These are phyloP conservation scores for Leucoraja erinaceus DNA, from an alignment of 2,113 vertebrate species.

Conservation along the genomic window DNA sequence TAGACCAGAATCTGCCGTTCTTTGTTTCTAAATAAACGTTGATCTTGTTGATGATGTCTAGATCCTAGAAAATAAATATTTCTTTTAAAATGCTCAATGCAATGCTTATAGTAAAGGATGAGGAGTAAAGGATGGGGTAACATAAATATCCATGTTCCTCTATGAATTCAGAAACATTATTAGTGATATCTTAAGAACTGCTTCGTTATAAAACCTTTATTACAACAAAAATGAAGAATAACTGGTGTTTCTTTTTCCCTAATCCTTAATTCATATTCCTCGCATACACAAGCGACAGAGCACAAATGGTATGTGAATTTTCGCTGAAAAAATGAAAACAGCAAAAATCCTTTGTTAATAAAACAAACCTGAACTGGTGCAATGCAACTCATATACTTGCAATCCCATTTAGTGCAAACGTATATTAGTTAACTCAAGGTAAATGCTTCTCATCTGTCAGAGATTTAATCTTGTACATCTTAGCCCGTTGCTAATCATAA, in stretches of 20 bases:
- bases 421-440: conserved; percentile 26
- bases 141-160: no score
- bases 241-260: not conserved
- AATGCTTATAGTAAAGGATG: not conserved
- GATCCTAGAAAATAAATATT: no score
- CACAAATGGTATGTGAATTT: not conserved
- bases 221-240: not conserved
- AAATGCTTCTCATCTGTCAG: conserved; percentile 49
- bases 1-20: no score
- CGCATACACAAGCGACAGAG: not conserved
- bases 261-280: not conserved
- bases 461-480: conserved; percentile 65
- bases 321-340: conserved; percentile 8
- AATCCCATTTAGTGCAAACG: conserved; percentile 15
- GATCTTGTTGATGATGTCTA: no score
- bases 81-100: not conserved
- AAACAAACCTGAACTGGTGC: not conserved
- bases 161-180: not conserved
- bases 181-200: not conserved
- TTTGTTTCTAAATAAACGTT: no score
- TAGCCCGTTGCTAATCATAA: conserved; percentile 62
- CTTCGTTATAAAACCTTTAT: no score
- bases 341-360: not conserved
- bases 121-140: not conserved
- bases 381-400: not conserved